These are phyloP conservation scores for Autographa pulchrina DNA, from an alignment of 2,888 invertebrate genomes.

Conservation along the genomic window DNA sequence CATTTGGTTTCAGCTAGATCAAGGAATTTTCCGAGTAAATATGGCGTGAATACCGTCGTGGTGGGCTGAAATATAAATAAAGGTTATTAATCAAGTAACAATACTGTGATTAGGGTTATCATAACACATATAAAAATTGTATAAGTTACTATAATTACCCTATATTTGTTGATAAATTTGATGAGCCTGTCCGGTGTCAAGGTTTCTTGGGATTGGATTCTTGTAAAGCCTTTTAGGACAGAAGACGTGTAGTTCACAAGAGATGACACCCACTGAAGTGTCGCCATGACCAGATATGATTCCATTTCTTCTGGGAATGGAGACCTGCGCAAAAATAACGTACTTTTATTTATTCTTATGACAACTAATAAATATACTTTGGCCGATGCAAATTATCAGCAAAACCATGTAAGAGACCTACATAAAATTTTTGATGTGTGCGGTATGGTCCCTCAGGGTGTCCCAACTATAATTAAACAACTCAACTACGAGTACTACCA, in stretches of 20 bases:
- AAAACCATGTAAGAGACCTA: neutral
- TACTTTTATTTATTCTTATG: neutral
- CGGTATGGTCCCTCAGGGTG: neutral
- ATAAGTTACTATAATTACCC: conserved; percentile 56
- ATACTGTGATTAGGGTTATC: conserved; percentile 11
- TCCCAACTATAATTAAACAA: conserved; percentile 27
- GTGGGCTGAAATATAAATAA: conserved; percentile 67
- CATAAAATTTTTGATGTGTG: conserved; percentile 27
- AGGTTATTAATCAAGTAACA: conserved; percentile 17
- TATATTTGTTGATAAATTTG: conserved; percentile 69
- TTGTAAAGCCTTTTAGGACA: conserved; percentile 63
- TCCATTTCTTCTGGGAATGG: conserved; percentile 56
- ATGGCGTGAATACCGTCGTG: conserved; percentile 73
- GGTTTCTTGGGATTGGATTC: conserved; percentile 66
- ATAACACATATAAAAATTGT: conserved; percentile 1
- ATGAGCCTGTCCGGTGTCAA: conserved; percentile 64
- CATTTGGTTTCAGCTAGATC: conserved; percentile 70
- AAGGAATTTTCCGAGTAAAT: conserved; percentile 73
- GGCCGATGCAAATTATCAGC: neutral
- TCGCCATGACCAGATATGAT: conserved; percentile 63
- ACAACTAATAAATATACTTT: neutral
- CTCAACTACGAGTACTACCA: conserved; percentile 37
- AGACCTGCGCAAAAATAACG: conserved; percentile 53
- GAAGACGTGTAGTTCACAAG: conserved; percentile 65
- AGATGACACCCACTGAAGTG: conserved; percentile 73